Evolutionary conservation across 1,140 invertebrate genomes (phyloP), one percentile per base, ranked within the genome.

Genomic region (Dinoponera quadriceps): DNA sequence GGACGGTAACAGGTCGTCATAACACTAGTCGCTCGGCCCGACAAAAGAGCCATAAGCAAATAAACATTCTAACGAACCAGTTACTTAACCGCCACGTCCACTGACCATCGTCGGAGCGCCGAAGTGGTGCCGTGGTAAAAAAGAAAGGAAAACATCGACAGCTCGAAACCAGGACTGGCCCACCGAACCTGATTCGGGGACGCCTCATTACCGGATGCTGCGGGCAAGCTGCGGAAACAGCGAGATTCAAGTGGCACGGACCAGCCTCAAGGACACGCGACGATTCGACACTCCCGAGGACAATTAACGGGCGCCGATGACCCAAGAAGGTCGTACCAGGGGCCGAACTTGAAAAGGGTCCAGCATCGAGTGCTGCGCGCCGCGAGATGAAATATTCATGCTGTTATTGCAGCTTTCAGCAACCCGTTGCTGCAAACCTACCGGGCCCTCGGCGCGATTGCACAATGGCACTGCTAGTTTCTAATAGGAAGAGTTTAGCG

Each of bases 11-110:
- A 92, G 92, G 92, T 94, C 92, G 90, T 93, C 92, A 92, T 93
- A 94, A 92, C 91, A 94, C 92, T 94, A 90, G 86, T 90, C 82
- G 85, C 83, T 44, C 83, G 63, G 60, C 83, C 89, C 85, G 85
- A 91, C 93, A 94, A 93, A 92, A 90, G 91, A 89, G 82, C 91
- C 88, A 85, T 91, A 91, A 93, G 90, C 91, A 94, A 94, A 94
- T 94, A 94, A 94, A 94, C 93, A 94, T 92, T 93, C 91, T 92
- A 92, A 93, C 93, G 92, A 94, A 94, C 94, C 94, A 94, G 94
- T 94, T 94, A 94, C 92, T 93, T 94, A 94, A 92, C 92, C 87
- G 88, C 82, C 85, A 83, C 65, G 25, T 71, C 65, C 84, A 63
- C 83, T 91, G 90, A 88, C 91, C 89, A 82, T 88, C 88, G 85